Evolutionary conservation across 2,888 invertebrate genomes (phyloP), one percentile per base, ranked within the genome.

Genomic region (Patella pellucida): DNA sequence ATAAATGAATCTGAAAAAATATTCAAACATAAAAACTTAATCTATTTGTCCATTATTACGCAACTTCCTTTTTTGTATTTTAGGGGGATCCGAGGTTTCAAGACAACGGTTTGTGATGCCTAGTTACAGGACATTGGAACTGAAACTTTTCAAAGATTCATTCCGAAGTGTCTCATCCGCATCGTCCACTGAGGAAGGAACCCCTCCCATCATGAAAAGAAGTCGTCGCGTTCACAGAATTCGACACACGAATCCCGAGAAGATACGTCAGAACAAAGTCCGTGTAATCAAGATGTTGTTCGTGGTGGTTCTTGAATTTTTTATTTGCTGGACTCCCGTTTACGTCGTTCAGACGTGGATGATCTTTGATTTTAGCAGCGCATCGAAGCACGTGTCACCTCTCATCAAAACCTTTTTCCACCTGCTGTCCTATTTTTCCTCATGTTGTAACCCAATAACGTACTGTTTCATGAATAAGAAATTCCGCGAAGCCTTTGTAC

Each of bases 381-480:
- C 96, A 69, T 70, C 75, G 56, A 51, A 76, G 15, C 70, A 76
- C 56, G 56, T 85, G 15, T 79, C 82, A 7, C 83, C 85, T 1
- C 69, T 84, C 70, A 78, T 79, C 68, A 93, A 96, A 69, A 93
- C 94, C 3, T 92, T 94, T 9, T 93, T 96, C 0, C 95, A 96
- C 79, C 92, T 96, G 54, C 89, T 96, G 74, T 95, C 95, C 0
- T 96, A 95, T 89, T 93, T 95, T 75, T 95, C 95, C 0, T 95
- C 95, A 7, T 96, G 96, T 89, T 95, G 95, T 90, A 96, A 97
- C 89, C 96, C 96, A 0, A 95, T 96, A 85, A 96, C 96, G 0
- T 96, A 96, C 89, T 96, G 96, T 91, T 96, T 96, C 92, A 95
- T 96, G 95, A 96, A 96, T 91, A 93, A 94, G 83, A 95, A 95